Percentiles rank a stretch among this genome's conserved stretches.
These are phyloP conservation scores for Platycheirus rosarum DNA, from an alignment of 2,888 invertebrate genomes.

Conservation along the genomic window DNA sequence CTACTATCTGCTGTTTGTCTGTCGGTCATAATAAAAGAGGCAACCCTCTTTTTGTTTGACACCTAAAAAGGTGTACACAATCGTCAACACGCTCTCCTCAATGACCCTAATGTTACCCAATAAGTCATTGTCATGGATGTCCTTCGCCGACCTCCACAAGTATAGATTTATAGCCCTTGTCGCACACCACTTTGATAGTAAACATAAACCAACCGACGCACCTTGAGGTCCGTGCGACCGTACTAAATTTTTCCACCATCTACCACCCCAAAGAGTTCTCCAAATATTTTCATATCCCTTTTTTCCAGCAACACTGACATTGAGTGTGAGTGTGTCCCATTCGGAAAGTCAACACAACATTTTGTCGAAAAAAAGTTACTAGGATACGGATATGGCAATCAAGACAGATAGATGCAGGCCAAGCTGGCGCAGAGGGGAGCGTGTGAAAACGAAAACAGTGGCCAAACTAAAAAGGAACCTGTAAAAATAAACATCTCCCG, in stretches of 20 bases:
- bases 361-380: slow-evolving; percentile 27
- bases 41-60: slow-evolving; percentile 13
- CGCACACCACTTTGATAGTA: slow-evolving; percentile 42
- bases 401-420: slow-evolving; percentile 27
- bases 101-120: slow-evolving; percentile 62
- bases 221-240: slow-evolving; percentile 38
- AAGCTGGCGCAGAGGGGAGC: not conserved
- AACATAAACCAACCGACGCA: slow-evolving; percentile 52
- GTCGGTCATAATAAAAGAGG: slow-evolving; percentile 21
- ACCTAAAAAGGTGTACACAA: slow-evolving; percentile 45
- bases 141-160: slow-evolving; percentile 21
- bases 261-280: not conserved
- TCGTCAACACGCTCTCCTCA: slow-evolving; percentile 60
- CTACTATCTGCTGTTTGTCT: not conserved
- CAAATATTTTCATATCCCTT: slow-evolving; percentile 48
- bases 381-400: slow-evolving; percentile 33
- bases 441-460: slow-evolving; percentile 25
- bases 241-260: not conserved
- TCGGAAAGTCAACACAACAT: slow-evolving; percentile 51
- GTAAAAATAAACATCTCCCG: slow-evolving; percentile 31
- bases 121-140: slow-evolving; percentile 46
- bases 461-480: slow-evolving; percentile 37
- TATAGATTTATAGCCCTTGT: slow-evolving; percentile 51
- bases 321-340: slow-evolving; percentile 23
- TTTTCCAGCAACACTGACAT: not conserved